A percentile compares a stretch with the other conserved stretches of the same genome.
Evolutionary conservation across 35 echinoderm and acorn worm genomes (phyloP).

Genomic region (Amphiura filiformis): DNA sequence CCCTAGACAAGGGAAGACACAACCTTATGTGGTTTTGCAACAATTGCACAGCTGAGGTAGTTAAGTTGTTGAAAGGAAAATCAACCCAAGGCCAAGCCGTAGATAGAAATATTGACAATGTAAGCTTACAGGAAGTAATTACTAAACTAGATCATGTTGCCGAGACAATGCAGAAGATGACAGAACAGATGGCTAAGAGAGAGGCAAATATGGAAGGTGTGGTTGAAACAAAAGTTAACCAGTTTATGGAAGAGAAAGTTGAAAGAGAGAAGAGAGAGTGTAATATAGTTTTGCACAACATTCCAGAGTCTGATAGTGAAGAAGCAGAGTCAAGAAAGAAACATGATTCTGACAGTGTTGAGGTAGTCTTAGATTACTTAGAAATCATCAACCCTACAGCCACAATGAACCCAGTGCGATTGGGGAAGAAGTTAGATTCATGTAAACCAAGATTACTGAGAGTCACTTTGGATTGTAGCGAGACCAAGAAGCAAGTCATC

Average conservation of each 20-base stretch:
- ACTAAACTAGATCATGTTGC: not conserved
- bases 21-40: constrained; percentile 24
- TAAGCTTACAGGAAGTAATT: not conserved
- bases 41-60: not conserved
- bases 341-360: not conserved
- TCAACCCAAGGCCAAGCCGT: not conserved
- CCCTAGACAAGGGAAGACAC: not conserved
- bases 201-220: not conserved
- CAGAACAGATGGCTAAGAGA: not conserved
- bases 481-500: not conserved
- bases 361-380: not conserved
- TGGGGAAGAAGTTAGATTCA: not conserved
- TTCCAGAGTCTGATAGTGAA: not conserved
- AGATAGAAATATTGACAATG: not conserved
- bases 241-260: not conserved
- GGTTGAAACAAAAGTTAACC: not conserved
- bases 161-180: not conserved
- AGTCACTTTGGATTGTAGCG: not conserved
- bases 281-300: constrained; percentile 10
- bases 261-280: not conserved
- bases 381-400: not conserved
- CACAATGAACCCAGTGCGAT: not conserved
- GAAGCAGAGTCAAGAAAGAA: not conserved
- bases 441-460: constrained; percentile 5
- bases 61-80: not conserved